Evolutionary conservation across 1,140 invertebrate genomes (phyloP), one percentile per base, ranked within the genome.

Genomic region (Whitmania pigra): DNA sequence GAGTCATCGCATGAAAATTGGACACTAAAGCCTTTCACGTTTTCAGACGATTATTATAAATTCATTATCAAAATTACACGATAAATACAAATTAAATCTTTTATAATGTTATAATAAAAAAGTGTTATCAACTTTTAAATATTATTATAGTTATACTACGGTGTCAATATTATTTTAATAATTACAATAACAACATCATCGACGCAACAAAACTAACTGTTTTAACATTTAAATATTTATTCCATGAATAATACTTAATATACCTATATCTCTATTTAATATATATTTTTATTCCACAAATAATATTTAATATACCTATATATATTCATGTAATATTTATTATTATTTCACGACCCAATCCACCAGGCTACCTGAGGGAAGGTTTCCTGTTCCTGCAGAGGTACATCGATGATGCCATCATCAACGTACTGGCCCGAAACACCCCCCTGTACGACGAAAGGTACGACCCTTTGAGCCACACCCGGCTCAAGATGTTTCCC

Each of bases 361-460:
- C 73, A 74, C 57, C 73, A 74, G 60, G 71, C 69, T 89, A 89
- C 78, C 84, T 82, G 40, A 78, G 79, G n/a, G 87, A 88, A 81
- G 86, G 87, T 74, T 89, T 89, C 77, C 77, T 88, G 22, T 82
- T 83, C 5, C 75, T 89, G 3, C 87, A 89, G 78, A 84, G 87
- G 77, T 82, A 85, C 9, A 76, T 89, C 18, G 86, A 86, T 11
- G 80, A 83, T 70, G 79, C 84, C 67, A 82, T 88, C 29, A 85
- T 85, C 73, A 49, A 0, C 17, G 17, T 18, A 18, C 20, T 53
- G n/a, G 22, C 22, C 57, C 7, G 29, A 31, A 2, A 63, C 22
- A 63, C 22, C 57, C 57, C 11, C 54, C 63, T 71, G 36, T 73
- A 74, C 69, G 53, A 9, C 27, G 55, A 57, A 53, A 63, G 77